A percentile compares a stretch with the other conserved stretches of the same genome.
Conservation (phyloP, 2,888 invertebrate genomes). For the Horisme vitalbata region DNA sequence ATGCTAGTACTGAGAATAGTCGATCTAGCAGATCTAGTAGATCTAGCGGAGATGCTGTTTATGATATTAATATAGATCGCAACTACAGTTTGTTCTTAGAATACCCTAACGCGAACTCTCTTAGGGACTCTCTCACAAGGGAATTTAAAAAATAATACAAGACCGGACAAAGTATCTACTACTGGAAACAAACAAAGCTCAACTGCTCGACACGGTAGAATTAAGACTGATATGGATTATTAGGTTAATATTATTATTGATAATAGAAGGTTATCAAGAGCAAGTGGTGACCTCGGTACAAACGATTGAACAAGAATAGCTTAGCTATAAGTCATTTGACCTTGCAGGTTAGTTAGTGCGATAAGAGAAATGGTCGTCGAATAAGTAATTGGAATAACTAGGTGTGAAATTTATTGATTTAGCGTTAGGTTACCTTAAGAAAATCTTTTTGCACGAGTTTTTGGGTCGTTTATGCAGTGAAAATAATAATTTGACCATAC, state of each 20-base stretch:
- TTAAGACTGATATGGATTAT: constrained; percentile 35
- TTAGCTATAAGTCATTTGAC: constrained; percentile 35
- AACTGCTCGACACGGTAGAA: constrained; percentile 7
- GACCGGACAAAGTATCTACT: not conserved
- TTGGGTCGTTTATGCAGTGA: too few relatives aligned
- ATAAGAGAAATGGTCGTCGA: constrained; percentile 23
- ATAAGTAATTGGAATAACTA: too few relatives aligned
- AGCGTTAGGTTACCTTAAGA: too few relatives aligned
- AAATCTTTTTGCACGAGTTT: too few relatives aligned
- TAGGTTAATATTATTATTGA: constrained; percentile 41
- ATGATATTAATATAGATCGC: constrained; percentile 29
- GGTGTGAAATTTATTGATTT: too few relatives aligned
- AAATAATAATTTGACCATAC: too few relatives aligned
- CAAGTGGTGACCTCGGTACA: constrained; percentile 47
- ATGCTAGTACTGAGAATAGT: constrained; percentile 54
- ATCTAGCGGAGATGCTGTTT: constrained; percentile 39
- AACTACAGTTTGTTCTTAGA: constrained; percentile 16
- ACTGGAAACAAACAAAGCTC: too few relatives aligned
- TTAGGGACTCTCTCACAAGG: not conserved
- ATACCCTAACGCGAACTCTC: constrained; percentile 5
- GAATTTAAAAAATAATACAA: constrained; percentile 10
- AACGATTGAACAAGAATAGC: constrained; percentile 40
- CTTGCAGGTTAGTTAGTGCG: constrained; percentile 36
- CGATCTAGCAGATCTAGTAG: too few relatives aligned
- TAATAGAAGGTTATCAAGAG: constrained; percentile 55